These are phyloP conservation scores for Phlogophora meticulosa DNA, from an alignment of 2,888 invertebrate genomes.

Conservation along the genomic window DNA sequence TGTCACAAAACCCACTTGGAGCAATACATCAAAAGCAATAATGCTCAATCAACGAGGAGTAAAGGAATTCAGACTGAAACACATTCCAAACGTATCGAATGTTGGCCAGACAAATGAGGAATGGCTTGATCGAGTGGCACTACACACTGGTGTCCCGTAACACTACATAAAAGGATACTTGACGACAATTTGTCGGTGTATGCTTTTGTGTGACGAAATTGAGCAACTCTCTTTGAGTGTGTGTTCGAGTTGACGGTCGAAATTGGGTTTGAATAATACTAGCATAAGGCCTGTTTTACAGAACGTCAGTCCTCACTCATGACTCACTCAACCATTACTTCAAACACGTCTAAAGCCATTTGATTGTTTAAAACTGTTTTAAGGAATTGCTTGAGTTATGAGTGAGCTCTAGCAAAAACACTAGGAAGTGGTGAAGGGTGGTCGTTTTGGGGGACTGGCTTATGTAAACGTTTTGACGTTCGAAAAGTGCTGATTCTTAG, in stretches of 20 bases:
- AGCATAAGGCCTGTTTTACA: neutral
- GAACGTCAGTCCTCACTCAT: no score
- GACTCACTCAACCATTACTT: no score
- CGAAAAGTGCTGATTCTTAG: no score
- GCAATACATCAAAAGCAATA: conserved; percentile 35
- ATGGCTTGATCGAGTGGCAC: conserved; percentile 52
- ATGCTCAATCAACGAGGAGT: conserved; percentile 30
- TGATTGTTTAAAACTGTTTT: no score
- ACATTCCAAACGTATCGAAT: conserved; percentile 43
- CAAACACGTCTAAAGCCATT: no score
- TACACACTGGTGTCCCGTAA: conserved; percentile 25
- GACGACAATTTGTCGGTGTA: conserved; percentile 35
- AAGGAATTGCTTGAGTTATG: no score
- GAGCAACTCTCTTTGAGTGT: conserved; percentile 18
- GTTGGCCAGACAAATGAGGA: conserved; percentile 51
- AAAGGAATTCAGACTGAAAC: conserved; percentile 37
- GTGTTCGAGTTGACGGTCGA: neutral
- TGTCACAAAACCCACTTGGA: conserved; percentile 1
- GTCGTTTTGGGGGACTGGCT: no score
- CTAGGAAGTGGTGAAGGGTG: no score
- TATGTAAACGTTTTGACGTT: no score
- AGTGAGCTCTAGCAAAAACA: no score
- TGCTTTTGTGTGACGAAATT: conserved; percentile 36
- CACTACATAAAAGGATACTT: conserved; percentile 52
- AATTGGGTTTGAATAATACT: neutral